Percentiles rank a stretch among this genome's conserved stretches.
Evolutionary conservation across 2,797 vertebrate genomes (phyloP).

Genomic region (Lepus townsendii): DNA sequence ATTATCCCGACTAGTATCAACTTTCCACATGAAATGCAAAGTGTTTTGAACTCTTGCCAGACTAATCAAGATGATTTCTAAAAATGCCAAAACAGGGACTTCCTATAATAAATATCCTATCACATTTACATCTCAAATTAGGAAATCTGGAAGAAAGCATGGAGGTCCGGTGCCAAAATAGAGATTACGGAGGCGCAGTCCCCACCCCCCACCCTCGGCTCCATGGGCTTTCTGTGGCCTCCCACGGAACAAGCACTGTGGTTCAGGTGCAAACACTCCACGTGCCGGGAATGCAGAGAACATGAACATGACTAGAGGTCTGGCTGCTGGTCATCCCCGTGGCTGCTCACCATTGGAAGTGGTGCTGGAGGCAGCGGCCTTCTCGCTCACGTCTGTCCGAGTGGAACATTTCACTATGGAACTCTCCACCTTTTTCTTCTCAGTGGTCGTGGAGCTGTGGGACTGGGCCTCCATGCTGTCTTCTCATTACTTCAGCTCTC

Average conservation of each 20-base stretch:
- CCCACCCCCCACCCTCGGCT: background rate
- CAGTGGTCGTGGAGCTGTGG: constrained; percentile 95
- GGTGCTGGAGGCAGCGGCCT: constrained; percentile 98
- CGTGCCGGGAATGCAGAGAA: constrained; percentile 84
- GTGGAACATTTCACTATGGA: constrained; percentile 95
- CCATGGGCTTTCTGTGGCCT: constrained; percentile 69
- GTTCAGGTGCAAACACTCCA: constrained; percentile 87
- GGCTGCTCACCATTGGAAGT: constrained; percentile 96
- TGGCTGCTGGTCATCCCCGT: constrained; percentile 84
- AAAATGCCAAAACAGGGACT: constrained; percentile 85
- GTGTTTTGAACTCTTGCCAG: constrained; percentile 76
- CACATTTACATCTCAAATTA: constrained; percentile 85
- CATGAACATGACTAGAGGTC: constrained; percentile 82
- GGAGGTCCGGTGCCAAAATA: constrained; percentile 71
- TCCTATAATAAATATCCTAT: constrained; percentile 86
- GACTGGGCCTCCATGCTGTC: constrained; percentile 98
- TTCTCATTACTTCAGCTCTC: constrained; percentile 97
- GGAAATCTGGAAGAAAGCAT: constrained; percentile 85
- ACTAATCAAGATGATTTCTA: constrained; percentile 84
- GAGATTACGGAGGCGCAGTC: constrained; percentile 71
- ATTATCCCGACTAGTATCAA: constrained; percentile 74
- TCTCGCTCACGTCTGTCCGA: constrained; percentile 97
- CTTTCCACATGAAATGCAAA: constrained; percentile 82
- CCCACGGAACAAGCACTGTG: constrained; percentile 76
- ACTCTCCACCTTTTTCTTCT: constrained; percentile 99